phyloP scores from a whole-genome alignment of 2,888 invertebrate species.

The Choreutis nemorana region DNA sequence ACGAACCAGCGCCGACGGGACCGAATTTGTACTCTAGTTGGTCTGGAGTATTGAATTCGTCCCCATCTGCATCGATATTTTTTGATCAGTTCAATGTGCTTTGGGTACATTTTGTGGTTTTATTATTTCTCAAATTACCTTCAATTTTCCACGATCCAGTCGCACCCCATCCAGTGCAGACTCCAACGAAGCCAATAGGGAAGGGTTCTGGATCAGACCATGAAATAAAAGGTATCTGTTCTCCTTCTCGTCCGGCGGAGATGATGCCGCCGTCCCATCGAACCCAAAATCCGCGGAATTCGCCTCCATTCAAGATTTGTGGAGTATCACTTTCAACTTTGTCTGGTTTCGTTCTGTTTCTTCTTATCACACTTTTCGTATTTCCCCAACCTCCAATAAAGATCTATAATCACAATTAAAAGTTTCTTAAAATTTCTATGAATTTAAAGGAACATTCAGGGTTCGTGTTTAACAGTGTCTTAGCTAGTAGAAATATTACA shows the following conservation, averaged over 20 bases:
- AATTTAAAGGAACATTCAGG: too few species aligned
- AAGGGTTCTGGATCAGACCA: constrained; percentile 77
- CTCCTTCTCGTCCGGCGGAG: constrained; percentile 77
- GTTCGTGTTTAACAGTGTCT: too few species aligned
- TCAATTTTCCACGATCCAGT: constrained; percentile 83
- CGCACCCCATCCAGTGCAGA: constrained; percentile 90
- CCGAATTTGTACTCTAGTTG: constrained; percentile 68
- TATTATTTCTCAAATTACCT: constrained; percentile 49
- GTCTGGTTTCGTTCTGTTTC: constrained; percentile 79
- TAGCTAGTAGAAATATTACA: too few species aligned
- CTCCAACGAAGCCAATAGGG: constrained; percentile 76
- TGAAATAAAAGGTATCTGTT: constrained; percentile 75
- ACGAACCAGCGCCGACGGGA: constrained; percentile 57
- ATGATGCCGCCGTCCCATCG: constrained; percentile 76
- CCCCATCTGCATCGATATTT: constrained; percentile 56
- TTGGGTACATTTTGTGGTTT: constrained; percentile 56
- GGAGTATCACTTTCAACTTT: constrained; percentile 76
- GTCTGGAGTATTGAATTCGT: constrained; percentile 63
- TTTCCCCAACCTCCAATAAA: constrained; percentile 92
- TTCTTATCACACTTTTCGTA: constrained; percentile 82
- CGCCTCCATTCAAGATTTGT: constrained; percentile 73
- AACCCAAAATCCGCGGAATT: constrained; percentile 86
- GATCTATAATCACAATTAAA: constrained; percentile 68
- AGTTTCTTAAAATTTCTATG: too few species aligned
- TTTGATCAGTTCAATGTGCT: too few species aligned